phyloP scores from a whole-genome alignment of 2,113 vertebrate species.

The cattle (Bos taurus) region DNA sequence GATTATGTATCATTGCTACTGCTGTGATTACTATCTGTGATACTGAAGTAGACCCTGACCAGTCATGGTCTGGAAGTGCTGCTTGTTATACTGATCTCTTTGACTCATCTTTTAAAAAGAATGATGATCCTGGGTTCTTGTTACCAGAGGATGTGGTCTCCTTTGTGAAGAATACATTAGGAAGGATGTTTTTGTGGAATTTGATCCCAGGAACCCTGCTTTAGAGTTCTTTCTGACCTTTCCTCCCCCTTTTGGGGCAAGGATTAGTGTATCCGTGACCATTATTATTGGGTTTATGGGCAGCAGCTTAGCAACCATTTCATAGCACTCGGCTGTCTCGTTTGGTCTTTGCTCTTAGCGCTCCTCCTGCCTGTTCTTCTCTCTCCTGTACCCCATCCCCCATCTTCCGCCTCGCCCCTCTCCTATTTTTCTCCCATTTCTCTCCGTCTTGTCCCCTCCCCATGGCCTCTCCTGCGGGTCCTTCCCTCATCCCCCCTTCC shows the following conservation, averaged over 20 bases:
- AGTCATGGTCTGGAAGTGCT: background rate
- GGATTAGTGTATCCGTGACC: background rate
- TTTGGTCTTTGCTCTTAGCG: background rate
- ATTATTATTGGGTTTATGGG: background rate
- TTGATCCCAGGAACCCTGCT: background rate
- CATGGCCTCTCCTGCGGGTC: background rate
- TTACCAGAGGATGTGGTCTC: background rate
- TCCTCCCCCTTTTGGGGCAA: background rate
- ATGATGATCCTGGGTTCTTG: background rate
- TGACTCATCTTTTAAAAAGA: background rate
- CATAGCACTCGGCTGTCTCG: background rate
- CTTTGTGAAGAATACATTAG: background rate
- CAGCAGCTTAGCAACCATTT: constrained; percentile 17
- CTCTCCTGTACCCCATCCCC: background rate
- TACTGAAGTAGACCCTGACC: background rate
- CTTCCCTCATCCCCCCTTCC: background rate
- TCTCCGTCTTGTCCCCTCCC: too few relatives aligned
- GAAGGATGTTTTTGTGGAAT: background rate
- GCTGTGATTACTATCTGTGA: background rate
- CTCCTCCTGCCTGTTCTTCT: background rate
- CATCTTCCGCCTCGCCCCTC: background rate
- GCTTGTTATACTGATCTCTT: background rate
- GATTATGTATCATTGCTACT: background rate
- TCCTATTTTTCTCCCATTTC: background rate
- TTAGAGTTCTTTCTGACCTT: background rate